Percentiles rank a stretch among this genome's conserved stretches.
Evolutionary conservation across 2,113 vertebrate genomes (phyloP).

Genomic region (Oryzias celebensis): DNA sequence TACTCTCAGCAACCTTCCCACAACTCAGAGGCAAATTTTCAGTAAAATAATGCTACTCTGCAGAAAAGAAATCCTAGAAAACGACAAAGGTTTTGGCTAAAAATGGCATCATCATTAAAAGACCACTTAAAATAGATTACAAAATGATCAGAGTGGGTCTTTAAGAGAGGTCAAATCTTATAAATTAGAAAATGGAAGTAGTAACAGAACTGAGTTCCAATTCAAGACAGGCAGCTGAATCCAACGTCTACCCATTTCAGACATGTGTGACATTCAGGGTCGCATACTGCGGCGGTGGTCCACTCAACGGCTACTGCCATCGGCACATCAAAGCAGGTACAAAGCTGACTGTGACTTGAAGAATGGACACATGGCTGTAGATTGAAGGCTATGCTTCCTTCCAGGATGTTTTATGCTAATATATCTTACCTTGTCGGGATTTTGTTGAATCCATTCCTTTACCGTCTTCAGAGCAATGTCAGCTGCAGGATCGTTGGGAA

Average conservation of each 20-base stretch:
- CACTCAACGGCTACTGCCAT: slow-evolving; percentile 17
- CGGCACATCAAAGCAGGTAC: slow-evolving; percentile 8
- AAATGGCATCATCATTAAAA: too few species aligned
- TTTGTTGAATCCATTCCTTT: slow-evolving; percentile 89
- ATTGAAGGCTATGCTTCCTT: slow-evolving; percentile 17
- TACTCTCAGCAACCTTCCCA: too few species aligned
- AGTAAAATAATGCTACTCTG: too few species aligned
- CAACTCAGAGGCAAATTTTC: too few species aligned
- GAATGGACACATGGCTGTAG: slow-evolving; percentile 5
- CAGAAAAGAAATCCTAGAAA: too few species aligned
- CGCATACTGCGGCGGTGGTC: slow-evolving; percentile 30
- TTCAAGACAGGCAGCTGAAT: slow-evolving; percentile 52
- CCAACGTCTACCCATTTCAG: slow-evolving; percentile 30
- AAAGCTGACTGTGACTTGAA: slow-evolving; percentile 2
- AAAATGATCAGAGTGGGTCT: too few species aligned
- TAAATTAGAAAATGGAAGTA: too few species aligned
- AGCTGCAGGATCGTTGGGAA: slow-evolving; percentile 95
- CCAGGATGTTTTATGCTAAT: slow-evolving; percentile 4
- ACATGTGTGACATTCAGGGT: slow-evolving; percentile 39
- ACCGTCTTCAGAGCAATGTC: slow-evolving; percentile 87
- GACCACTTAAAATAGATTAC: too few species aligned
- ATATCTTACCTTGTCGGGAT: slow-evolving; percentile 86
- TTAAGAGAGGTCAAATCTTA: too few species aligned
- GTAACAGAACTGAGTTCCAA: slow-evolving; percentile 43
- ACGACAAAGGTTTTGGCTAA: too few species aligned